A percentile compares a stretch with the other conserved stretches of the same genome.
Conservation (phyloP, 2,797 vertebrate species). For the Sebastes goodei region DNA sequence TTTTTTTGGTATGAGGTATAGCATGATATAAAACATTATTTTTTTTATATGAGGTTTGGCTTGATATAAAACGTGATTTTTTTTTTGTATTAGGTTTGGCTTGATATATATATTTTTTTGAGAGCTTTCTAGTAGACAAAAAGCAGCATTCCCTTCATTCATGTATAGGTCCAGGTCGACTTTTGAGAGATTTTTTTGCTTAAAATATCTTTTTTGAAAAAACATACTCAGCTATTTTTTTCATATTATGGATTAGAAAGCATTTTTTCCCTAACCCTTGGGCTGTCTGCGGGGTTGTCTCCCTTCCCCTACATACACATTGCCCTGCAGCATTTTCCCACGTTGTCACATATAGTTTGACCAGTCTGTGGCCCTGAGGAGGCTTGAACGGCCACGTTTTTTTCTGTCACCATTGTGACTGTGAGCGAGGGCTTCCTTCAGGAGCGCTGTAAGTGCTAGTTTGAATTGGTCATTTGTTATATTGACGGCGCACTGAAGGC, state of each 20-base stretch:
- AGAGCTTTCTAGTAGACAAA: not conserved
- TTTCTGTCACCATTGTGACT: not conserved
- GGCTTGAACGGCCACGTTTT: not conserved
- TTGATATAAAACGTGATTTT: not conserved
- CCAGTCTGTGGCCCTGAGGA: not conserved
- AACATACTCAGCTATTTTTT: not conserved
- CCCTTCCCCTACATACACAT: not conserved
- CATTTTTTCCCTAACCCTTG: not conserved
- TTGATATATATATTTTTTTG: not conserved
- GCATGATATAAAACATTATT: too few species aligned
- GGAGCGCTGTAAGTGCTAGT: constrained; percentile 38
- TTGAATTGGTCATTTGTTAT: constrained; percentile 77
- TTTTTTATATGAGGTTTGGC: too few species aligned
- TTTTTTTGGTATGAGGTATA: not conserved
- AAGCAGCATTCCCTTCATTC: not conserved
- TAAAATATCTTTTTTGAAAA: not conserved
- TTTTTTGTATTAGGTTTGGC: not conserved
- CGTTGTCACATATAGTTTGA: not conserved
- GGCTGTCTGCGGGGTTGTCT: not conserved
- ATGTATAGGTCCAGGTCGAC: not conserved
- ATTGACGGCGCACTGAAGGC: constrained; percentile 73
- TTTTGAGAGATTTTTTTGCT: not conserved
- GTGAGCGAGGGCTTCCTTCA: constrained; percentile 38
- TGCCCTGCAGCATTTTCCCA: constrained; percentile 19
- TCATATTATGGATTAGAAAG: not conserved